Evolutionary conservation across 2,888 invertebrate species (phyloP).

Genomic region (Dryococelus australis): DNA sequence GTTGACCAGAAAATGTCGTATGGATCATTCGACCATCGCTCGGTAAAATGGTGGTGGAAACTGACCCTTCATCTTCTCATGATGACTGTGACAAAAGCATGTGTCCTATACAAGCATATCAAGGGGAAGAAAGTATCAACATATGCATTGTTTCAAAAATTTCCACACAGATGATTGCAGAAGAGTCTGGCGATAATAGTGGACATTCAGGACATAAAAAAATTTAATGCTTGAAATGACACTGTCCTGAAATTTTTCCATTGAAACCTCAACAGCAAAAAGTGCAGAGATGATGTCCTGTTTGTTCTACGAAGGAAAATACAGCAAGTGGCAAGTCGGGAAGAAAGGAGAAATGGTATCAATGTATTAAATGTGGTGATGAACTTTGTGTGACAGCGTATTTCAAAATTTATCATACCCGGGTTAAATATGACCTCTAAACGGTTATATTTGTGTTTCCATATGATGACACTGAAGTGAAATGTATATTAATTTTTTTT

Average conservation of each 20-base stretch:
- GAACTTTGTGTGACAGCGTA: no score
- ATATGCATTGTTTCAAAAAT: not conserved
- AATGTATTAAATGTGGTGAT: not conserved
- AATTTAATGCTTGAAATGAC: not conserved
- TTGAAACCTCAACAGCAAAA: not conserved
- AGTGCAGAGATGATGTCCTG: not conserved
- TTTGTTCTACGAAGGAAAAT: not conserved
- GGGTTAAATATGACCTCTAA: no score
- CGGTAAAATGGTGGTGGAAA: not conserved
- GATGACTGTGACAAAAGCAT: not conserved
- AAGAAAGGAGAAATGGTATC: not conserved
- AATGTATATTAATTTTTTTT: no score
- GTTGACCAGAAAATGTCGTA: not conserved
- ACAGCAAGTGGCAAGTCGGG: not conserved
- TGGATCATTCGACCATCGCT: conserved; percentile 12
- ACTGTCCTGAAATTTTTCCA: not conserved
- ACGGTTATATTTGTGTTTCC: no score
- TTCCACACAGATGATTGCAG: not conserved
- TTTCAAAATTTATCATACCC: no score
- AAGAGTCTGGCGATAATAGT: not conserved
- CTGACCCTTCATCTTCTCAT: not conserved
- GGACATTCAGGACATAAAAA: not conserved
- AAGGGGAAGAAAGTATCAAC: not conserved
- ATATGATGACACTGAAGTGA: no score
- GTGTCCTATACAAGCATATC: not conserved